Conservation (phyloP, 2,888 invertebrate genomes). For the Aphodius granarius region DNA sequence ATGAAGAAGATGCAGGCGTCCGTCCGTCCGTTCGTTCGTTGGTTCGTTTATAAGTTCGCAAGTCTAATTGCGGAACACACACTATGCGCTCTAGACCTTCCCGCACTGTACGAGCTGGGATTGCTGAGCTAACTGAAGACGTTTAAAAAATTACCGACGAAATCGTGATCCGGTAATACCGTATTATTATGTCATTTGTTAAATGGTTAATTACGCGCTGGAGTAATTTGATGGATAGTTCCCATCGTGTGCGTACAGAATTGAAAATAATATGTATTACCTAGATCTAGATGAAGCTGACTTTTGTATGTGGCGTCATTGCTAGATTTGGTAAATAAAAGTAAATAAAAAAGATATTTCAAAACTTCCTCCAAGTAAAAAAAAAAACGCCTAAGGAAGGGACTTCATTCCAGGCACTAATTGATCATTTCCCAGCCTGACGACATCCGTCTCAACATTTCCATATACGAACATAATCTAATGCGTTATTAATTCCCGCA, state of each 20-base stretch:
- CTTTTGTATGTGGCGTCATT: too few species aligned
- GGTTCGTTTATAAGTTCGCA: neutral
- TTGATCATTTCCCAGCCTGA: neutral
- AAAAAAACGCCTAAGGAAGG: too few species aligned
- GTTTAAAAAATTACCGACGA: neutral
- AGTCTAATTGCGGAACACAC: neutral
- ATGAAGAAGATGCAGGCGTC: neutral
- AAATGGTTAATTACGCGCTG: neutral
- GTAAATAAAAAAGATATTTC: too few species aligned
- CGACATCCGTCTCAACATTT: neutral
- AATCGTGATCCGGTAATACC: neutral
- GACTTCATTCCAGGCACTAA: neutral
- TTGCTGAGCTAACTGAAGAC: neutral
- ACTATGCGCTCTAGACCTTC: neutral
- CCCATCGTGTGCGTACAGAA: neutral
- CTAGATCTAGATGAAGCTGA: too few species aligned
- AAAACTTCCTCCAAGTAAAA: too few species aligned
- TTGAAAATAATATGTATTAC: too few species aligned
- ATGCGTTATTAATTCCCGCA: neutral
- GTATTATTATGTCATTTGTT: neutral
- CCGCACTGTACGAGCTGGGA: neutral
- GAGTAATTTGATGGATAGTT: neutral
- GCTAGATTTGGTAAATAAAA: neutral
- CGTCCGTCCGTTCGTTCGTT: neutral
- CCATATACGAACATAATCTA: neutral